Conservation (phyloP, 2,797 vertebrate genomes). For the Strix occidentalis region DNA sequence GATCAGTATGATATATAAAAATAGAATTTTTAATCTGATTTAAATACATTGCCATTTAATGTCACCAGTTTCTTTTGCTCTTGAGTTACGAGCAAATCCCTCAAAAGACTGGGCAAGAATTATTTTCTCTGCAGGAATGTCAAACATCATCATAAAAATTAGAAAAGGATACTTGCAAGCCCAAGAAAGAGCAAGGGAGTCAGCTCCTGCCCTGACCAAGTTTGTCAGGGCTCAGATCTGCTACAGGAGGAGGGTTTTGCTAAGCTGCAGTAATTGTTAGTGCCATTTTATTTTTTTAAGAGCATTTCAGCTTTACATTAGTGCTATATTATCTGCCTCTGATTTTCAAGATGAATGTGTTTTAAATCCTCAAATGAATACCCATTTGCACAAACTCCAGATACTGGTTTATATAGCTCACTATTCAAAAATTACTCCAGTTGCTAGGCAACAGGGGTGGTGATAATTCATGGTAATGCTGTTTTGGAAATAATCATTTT, state of each 20-base stretch:
- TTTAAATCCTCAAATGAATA: slow-evolving; percentile 54
- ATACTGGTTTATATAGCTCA: slow-evolving; percentile 57
- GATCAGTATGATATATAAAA: background rate
- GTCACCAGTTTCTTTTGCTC: background rate
- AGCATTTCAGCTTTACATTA: slow-evolving; percentile 45
- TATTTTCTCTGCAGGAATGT: background rate
- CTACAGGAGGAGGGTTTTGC: background rate
- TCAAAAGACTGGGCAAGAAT: background rate
- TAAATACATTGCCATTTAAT: background rate
- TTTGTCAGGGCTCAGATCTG: slow-evolving; percentile 8
- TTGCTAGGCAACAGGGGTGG: slow-evolving; percentile 75
- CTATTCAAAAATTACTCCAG: slow-evolving; percentile 73
- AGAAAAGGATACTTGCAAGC: background rate
- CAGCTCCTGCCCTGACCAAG: background rate
- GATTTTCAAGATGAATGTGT: slow-evolving; percentile 66
- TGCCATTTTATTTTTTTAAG: slow-evolving; percentile 35
- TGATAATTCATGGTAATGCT: slow-evolving; percentile 68
- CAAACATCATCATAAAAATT: background rate
- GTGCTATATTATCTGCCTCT: slow-evolving; percentile 52
- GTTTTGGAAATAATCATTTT: slow-evolving; percentile 73
- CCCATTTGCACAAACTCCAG: slow-evolving; percentile 71
- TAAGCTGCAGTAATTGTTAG: background rate
- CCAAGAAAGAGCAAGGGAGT: background rate
- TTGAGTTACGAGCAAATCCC: background rate
- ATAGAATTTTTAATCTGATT: background rate